These are phyloP conservation scores for Ooceraea biroi DNA, from an alignment of 1,140 invertebrate genomes.

Conservation along the genomic window DNA sequence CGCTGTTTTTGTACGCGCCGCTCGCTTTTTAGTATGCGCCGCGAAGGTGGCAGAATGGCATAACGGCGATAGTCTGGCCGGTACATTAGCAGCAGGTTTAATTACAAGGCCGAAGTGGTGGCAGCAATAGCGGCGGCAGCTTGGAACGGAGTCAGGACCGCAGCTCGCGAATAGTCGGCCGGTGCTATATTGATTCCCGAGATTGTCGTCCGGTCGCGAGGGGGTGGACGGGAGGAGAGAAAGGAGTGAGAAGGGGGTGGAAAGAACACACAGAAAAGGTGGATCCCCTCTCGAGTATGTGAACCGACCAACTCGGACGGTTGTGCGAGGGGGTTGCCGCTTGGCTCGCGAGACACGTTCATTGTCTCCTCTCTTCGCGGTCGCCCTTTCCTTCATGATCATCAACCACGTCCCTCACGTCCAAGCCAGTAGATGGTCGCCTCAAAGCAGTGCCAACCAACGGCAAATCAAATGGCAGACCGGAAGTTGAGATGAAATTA, in stretches of 20 bases:
- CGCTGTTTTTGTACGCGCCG: conserved; percentile 36
- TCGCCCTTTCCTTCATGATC: conserved; percentile 74
- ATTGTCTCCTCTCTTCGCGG: conserved; percentile 76
- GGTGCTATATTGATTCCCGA: conserved; percentile 75
- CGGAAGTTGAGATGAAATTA: conserved; percentile 37
- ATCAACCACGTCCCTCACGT: conserved; percentile 63
- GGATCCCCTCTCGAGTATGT: conserved; percentile 48
- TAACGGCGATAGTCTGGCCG: conserved; percentile 76
- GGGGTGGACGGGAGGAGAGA: no score
- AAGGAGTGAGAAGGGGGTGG: no score
- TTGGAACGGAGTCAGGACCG: conserved; percentile 71
- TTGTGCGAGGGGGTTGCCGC: conserved; percentile 58
- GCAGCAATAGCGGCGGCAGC: conserved; percentile 70
- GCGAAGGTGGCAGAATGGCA: conserved; percentile 55
- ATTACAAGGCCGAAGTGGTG: conserved; percentile 76
- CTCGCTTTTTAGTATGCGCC: conserved; percentile 45
- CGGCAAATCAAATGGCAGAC: conserved; percentile 21
- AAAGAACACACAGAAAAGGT: conserved; percentile 46
- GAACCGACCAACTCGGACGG: conserved; percentile 50
- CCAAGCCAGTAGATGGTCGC: conserved; percentile 37
- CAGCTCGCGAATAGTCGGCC: conserved; percentile 75
- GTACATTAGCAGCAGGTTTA: conserved; percentile 80
- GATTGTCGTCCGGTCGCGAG: conserved; percentile 66
- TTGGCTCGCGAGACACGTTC: conserved; percentile 81
- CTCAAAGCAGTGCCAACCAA: conserved; percentile 50